Evolutionary conservation across 2,113 vertebrate species (phyloP).

Genomic region (Vidua chalybeata): DNA sequence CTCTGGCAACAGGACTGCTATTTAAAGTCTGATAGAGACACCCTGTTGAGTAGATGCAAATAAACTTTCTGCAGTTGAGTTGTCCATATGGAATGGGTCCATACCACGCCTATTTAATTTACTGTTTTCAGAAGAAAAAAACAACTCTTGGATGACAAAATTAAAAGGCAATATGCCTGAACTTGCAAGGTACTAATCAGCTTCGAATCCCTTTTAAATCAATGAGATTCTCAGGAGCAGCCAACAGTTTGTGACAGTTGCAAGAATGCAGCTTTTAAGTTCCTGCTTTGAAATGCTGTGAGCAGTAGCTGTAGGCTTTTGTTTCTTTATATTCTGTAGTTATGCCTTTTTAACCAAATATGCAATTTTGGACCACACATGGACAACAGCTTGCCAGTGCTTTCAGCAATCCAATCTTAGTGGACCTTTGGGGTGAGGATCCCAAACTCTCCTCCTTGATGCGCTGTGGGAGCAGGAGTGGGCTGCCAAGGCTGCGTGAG

Average conservation of each 20-base stretch:
- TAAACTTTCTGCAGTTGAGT: not conserved
- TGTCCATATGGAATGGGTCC: not conserved
- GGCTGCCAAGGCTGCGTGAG: not conserved
- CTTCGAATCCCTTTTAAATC: not conserved
- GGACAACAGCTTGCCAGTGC: not conserved
- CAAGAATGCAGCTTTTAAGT: slow-evolving; percentile 1
- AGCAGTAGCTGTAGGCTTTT: not conserved
- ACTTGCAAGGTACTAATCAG: slow-evolving; percentile 34
- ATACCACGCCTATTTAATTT: not conserved
- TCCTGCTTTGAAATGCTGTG: slow-evolving; percentile 4
- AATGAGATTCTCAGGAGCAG: not conserved
- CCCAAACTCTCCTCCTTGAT: not conserved
- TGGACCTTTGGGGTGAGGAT: not conserved
- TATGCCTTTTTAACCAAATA: not conserved
- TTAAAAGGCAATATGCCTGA: slow-evolving; percentile 19
- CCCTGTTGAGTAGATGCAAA: not conserved
- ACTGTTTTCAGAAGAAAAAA: not conserved
- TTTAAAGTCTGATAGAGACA: slow-evolving; percentile 15
- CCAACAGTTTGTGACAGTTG: not conserved
- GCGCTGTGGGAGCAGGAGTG: not conserved
- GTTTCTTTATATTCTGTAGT: not conserved
- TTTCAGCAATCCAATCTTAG: not conserved
- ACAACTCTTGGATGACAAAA: not conserved
- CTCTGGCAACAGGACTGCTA: not conserved
- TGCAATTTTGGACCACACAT: not conserved